Conservation (phyloP, 2,113 vertebrate genomes). For the Lamprotornis superbus region DNA sequence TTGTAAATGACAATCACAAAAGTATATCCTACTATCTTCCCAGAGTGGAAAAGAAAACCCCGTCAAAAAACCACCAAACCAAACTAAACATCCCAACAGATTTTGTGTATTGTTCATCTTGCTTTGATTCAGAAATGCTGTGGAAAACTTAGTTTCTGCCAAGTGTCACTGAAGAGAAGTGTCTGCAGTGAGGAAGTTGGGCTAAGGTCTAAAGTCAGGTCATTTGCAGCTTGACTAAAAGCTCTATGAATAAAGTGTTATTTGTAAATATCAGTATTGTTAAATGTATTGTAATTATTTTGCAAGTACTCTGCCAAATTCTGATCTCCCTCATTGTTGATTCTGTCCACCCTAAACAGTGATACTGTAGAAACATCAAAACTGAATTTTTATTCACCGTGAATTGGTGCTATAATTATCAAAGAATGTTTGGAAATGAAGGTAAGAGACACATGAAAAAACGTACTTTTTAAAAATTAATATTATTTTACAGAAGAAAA, state of each 20-base stretch:
- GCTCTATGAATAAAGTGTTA: neutral
- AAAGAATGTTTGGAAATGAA: neutral
- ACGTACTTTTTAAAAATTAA: neutral
- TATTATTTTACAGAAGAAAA: constrained; percentile 78
- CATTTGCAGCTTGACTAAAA: neutral
- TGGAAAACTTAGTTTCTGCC: neutral
- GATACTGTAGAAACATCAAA: neutral
- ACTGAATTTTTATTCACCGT: neutral
- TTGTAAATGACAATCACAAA: neutral
- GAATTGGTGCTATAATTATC: neutral
- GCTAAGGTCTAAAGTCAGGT: neutral
- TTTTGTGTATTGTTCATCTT: neutral
- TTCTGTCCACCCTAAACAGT: neutral
- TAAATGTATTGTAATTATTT: neutral
- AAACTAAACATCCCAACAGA: neutral
- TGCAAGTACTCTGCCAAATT: neutral
- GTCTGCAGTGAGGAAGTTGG: neutral
- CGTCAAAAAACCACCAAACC: neutral
- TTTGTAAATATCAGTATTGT: neutral
- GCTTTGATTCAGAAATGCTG: neutral
- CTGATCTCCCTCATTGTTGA: neutral
- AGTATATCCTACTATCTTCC: neutral
- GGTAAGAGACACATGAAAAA: neutral
- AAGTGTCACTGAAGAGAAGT: neutral
- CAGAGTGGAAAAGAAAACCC: neutral